phyloP scores from a whole-genome alignment of 2,113 vertebrate species.

The Daubentonia madagascariensis region DNA sequence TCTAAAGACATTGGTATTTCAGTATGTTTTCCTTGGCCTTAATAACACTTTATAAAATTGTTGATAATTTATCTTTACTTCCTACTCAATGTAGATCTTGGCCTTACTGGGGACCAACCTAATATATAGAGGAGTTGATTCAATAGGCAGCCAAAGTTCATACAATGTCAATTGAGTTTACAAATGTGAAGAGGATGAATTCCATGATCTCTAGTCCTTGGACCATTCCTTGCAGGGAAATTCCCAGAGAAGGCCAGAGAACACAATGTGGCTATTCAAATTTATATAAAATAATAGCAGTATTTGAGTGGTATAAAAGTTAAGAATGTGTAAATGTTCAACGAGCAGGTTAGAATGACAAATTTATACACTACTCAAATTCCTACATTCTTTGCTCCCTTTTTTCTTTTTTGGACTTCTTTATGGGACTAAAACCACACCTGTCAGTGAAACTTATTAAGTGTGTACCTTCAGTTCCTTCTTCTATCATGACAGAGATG shows the following conservation, averaged over 20 bases:
- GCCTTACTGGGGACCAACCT: background rate
- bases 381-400: rapidly evolving
- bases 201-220: background rate
- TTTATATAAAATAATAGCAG: background rate
- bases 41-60: background rate
- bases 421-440: background rate
- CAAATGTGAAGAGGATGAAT: background rate
- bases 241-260: background rate
- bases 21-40: background rate
- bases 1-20: background rate
- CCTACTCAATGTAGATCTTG: background rate
- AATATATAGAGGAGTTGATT: background rate
- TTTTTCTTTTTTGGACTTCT: background rate
- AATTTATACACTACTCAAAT: background rate
- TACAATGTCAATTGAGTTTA: background rate
- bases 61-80: background rate
- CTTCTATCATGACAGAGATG: background rate
- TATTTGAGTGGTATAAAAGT: background rate
- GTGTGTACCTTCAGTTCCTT: background rate
- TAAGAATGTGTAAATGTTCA: background rate
- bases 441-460: background rate
- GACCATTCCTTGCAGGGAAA: background rate
- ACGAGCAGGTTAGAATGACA: background rate
- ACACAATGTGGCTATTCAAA: background rate
- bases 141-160: background rate